phyloP scores from a whole-genome alignment of 2,888 invertebrate genomes.

The Eupithecia insigniata region DNA sequence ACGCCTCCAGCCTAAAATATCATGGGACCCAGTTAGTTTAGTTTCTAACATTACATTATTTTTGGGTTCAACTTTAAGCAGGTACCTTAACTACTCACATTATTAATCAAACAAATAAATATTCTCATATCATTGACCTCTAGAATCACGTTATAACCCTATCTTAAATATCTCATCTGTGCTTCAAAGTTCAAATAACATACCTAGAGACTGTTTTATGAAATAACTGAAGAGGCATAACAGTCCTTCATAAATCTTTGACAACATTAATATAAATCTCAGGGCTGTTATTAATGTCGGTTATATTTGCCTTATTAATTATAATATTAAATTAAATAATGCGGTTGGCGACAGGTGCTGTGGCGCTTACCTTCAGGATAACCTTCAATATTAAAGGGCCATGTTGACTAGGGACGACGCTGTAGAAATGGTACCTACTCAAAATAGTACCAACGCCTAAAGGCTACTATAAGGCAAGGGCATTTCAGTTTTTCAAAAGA shows the following conservation, averaged over 20 bases:
- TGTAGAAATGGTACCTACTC: neutral
- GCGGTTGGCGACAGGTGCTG: conserved; percentile 11
- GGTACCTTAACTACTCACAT: too few relatives aligned
- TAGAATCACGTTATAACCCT: neutral
- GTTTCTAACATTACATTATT: too few relatives aligned
- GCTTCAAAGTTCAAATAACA: neutral
- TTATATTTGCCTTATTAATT: conserved; percentile 1
- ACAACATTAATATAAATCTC: neutral
- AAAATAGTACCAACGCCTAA: too few relatives aligned
- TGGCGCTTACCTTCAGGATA: neutral
- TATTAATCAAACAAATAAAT: too few relatives aligned
- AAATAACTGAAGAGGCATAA: neutral
- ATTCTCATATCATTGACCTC: neutral
- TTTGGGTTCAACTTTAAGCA: too few relatives aligned
- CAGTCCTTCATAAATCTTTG: neutral
- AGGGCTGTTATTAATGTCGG: neutral
- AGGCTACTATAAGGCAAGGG: neutral
- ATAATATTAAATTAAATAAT: conserved; percentile 11
- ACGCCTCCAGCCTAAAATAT: too few relatives aligned
- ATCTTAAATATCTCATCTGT: neutral
- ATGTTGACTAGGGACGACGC: conserved; percentile 4
- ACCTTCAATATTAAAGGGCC: conserved; percentile 4
- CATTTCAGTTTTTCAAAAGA: too few relatives aligned
- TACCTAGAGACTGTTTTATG: neutral
- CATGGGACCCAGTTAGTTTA: too few relatives aligned